phyloP scores from a whole-genome alignment of 2,113 vertebrate species.

The Ceyx margarethae region DNA sequence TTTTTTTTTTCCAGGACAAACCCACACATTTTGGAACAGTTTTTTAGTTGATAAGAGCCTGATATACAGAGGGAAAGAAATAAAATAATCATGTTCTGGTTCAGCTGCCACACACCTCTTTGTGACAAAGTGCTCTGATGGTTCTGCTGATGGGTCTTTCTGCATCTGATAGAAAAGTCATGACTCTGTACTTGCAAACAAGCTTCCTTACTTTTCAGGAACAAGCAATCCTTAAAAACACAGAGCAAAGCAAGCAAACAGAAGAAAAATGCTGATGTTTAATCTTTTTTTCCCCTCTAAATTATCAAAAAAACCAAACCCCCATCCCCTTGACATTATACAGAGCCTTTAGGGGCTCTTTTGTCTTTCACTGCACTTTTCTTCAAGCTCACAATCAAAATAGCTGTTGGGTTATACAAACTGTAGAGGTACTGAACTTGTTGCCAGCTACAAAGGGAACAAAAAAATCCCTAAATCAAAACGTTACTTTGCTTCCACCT shows the following conservation, averaged over 20 bases:
- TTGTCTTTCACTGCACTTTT: not conserved
- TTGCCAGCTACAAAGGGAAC: not conserved
- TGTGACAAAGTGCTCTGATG: not conserved
- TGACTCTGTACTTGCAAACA: not conserved
- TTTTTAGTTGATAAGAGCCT: not conserved
- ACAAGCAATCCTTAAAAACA: not conserved
- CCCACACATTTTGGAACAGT: not conserved
- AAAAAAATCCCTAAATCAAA: not conserved
- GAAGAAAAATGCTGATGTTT: not conserved
- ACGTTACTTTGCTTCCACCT: not conserved
- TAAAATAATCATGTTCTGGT: not conserved
- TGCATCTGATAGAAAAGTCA: not conserved
- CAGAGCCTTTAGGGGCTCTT: not conserved
- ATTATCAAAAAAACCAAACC: not conserved
- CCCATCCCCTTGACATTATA: no score
- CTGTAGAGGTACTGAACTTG: not conserved
- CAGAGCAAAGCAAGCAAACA: not conserved
- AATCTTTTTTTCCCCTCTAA: not conserved
- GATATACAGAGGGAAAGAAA: not conserved
- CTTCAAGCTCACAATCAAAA: not conserved
- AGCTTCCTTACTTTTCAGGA: not conserved
- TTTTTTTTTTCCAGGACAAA: not conserved
- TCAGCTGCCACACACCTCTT: not conserved
- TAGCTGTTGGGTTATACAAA: not conserved
- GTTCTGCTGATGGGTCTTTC: not conserved